phyloP scores from a whole-genome alignment of 1,140 invertebrate species.

The Phocides pigmalion region DNA sequence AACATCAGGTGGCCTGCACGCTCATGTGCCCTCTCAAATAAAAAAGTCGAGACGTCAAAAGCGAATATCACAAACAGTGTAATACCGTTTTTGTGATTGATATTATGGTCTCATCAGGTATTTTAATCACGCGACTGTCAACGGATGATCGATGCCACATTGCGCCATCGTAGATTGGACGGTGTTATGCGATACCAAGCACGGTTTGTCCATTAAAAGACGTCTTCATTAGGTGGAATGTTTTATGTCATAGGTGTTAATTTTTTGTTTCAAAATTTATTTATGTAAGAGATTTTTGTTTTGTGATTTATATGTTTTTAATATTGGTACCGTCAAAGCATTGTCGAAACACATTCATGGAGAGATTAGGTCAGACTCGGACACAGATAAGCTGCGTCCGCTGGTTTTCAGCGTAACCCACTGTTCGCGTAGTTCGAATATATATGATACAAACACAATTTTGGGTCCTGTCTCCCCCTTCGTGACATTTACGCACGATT shows the following conservation, averaged over 20 bases:
- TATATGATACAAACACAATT: no score
- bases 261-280: background rate
- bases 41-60: no score
- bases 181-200: slow-evolving; percentile 10
- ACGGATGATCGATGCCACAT: slow-evolving; percentile 23
- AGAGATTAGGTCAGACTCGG: no score
- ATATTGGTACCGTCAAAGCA: no score
- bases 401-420: no score
- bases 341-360: no score
- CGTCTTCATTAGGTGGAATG: slow-evolving; percentile 14
- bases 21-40: no score
- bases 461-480: no score
- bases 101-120: slow-evolving; percentile 18
- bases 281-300: background rate
- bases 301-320: background rate
- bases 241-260: background rate
- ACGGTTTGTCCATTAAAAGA: slow-evolving; percentile 10
- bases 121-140: slow-evolving; percentile 22
- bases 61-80: slow-evolving; percentile 15
- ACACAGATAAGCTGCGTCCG: no score
- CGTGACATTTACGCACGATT: no score
- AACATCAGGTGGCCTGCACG: no score
- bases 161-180: background rate
- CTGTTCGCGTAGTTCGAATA: no score
- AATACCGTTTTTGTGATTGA: slow-evolving; percentile 22